These are phyloP conservation scores for Cosmorhoe ocellata DNA, from an alignment of 2,888 invertebrate species.

Conservation along the genomic window DNA sequence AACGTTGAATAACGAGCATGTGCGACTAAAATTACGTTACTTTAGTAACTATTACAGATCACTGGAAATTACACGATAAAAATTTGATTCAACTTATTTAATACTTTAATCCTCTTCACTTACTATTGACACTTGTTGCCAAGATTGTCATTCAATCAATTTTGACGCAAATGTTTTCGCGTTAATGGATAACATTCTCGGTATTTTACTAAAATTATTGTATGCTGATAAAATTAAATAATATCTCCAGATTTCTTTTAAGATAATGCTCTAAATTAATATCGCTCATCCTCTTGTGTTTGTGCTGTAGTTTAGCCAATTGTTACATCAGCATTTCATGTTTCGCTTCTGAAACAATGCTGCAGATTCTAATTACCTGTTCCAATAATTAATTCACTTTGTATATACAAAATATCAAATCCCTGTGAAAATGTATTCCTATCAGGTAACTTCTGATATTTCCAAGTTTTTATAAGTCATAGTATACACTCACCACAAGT, in stretches of 20 bases:
- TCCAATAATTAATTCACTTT: background rate
- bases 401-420: slow-evolving; percentile 2
- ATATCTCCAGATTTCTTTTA: background rate
- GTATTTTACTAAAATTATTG: slow-evolving; percentile 22
- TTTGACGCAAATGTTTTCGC: slow-evolving; percentile 26
- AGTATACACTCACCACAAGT: slow-evolving; percentile 81
- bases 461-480: background rate
- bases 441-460: slow-evolving; percentile 8
- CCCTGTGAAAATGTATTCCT: slow-evolving; percentile 15
- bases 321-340: background rate
- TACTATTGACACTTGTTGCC: background rate
- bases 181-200: slow-evolving; percentile 6
- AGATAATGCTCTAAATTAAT: slow-evolving; percentile 13
- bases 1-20: too few relatives aligned
- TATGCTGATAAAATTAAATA: slow-evolving; percentile 14
- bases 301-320: slow-evolving; percentile 5
- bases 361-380: background rate
- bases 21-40: too few relatives aligned
- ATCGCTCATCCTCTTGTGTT: slow-evolving; percentile 1
- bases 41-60: too few relatives aligned
- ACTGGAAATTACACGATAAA: too few relatives aligned
- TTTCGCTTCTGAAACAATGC: slow-evolving; percentile 11
- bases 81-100: too few relatives aligned
- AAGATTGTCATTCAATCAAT: slow-evolving; percentile 1
- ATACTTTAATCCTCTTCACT: too few relatives aligned